These are phyloP conservation scores for Heliconius ethilla DNA, from an alignment of 2,888 invertebrate species.

Conservation along the genomic window DNA sequence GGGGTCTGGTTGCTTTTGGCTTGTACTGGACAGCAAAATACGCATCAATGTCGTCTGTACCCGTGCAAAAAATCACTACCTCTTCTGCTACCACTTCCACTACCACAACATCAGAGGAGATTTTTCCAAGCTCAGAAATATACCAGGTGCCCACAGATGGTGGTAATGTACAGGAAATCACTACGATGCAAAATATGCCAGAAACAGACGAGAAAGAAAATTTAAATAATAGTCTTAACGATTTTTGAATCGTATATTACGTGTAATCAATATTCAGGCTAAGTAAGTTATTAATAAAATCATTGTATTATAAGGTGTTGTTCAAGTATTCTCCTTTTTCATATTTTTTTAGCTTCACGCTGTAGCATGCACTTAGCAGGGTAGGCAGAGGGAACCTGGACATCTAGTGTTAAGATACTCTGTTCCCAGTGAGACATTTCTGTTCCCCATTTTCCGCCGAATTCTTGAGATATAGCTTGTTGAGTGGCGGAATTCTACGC, in stretches of 20 bases:
- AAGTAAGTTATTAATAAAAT: not conserved
- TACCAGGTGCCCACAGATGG: not conserved
- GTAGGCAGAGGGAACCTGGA: not conserved
- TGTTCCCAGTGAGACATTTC: not conserved
- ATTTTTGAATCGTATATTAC: not conserved
- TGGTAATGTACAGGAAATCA: not conserved
- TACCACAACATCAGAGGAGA: not conserved
- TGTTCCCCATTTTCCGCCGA: too few species aligned
- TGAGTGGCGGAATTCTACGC: too few species aligned
- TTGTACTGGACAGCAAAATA: conserved; percentile 63
- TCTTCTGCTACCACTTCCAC: not conserved
- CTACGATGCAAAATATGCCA: not conserved
- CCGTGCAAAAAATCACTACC: conserved; percentile 3
- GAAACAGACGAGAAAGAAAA: not conserved
- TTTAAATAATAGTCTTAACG: not conserved
- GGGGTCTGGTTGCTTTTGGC: conserved; percentile 67
- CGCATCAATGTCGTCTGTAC: conserved; percentile 41
- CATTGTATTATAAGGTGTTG: not conserved
- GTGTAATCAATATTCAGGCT: not conserved
- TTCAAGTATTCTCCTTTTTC: not conserved
- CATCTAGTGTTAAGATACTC: not conserved
- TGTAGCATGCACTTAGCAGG: not conserved
- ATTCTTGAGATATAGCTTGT: too few species aligned
- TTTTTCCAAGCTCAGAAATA: not conserved
- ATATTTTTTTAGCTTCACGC: not conserved